Conservation (phyloP, 2,888 invertebrate species). For the Theretra japonica region DNA sequence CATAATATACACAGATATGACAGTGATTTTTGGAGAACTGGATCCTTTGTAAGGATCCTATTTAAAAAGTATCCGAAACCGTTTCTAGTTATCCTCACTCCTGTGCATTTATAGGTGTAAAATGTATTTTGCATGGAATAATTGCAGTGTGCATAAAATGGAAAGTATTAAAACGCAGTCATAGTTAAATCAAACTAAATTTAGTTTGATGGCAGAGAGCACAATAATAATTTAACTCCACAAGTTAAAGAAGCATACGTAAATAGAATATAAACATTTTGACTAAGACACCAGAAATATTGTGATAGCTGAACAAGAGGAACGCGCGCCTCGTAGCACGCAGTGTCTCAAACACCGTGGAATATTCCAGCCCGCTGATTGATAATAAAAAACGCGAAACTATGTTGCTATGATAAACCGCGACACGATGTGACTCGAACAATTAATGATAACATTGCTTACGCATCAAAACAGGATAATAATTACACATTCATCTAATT, state of each 20-base stretch:
- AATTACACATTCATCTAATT: background rate
- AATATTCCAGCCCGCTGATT: slow-evolving; percentile 21
- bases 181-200: too few relatives aligned
- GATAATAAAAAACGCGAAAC: slow-evolving; percentile 8
- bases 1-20: too few relatives aligned
- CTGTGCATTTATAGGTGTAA: too few relatives aligned
- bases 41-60: too few relatives aligned
- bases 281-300: background rate
- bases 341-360: background rate
- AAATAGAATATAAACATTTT: background rate
- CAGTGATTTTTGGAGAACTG: too few relatives aligned
- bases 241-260: background rate
- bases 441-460: background rate
- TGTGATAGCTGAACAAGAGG: background rate
- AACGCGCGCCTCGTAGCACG: background rate
- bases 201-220: too few relatives aligned
- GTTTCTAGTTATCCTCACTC: too few relatives aligned
- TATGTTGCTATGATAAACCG: slow-evolving; percentile 2
- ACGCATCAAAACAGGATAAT: background rate
- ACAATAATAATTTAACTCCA: background rate
- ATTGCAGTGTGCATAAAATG: too few relatives aligned
- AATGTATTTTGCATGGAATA: too few relatives aligned
- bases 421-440: background rate
- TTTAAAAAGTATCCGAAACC: too few relatives aligned
- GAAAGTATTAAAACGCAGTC: too few relatives aligned